Base-by-base conservation (phyloP, 2,113 vertebrate genomes). In the Paralichthys olivaceus region DNA sequence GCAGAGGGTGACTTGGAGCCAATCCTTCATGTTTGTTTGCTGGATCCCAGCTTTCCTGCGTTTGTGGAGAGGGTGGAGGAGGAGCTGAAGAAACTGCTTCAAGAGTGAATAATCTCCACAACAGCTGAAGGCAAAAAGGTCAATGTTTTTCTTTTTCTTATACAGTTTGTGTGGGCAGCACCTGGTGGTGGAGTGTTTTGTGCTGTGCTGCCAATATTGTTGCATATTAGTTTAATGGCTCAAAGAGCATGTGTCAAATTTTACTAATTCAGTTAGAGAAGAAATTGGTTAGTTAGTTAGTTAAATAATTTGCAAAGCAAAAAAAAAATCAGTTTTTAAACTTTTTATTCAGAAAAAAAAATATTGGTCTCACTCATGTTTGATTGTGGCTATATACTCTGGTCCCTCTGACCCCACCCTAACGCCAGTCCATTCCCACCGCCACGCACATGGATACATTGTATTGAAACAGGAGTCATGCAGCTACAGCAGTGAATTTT, bases 391-490 rank as follows among this genome's bases (percentile, higher is more conserved):
- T 93, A 89, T 90, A 91, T 91, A 91, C 87, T 93, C 91, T 92
- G 90, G 92, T 93, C 91, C 93, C 91, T 91, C 88, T 83, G 79
- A 82, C 92, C 84, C 89, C 86, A 89, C 72, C 87, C 81, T 69
- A 87, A 85, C 68, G 83, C 93, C 94, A 92, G 91, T 92, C 94
- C 92, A 73, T 96, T 95, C 95, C 95, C 96, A 97, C 95, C 93
- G 95, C 95, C 96, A 95, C 96, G 96, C 89, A 94, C 91, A 93
- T 88, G 77, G 81, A 95, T 95, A 97, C 95, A 97, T 94, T 92
- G 93, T 96, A 96, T 93, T 92, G 94, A 96, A 95, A 92, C 86
- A 93, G 91, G 95, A 93, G 94, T 96, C 97, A 99, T 98, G 97
- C 97, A 98, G 93, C 96, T 97, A 96, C 93, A 96, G 94, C 95